phyloP scores from a whole-genome alignment of 2,888 invertebrate genomes.

The Nasonovia ribisnigri region DNA sequence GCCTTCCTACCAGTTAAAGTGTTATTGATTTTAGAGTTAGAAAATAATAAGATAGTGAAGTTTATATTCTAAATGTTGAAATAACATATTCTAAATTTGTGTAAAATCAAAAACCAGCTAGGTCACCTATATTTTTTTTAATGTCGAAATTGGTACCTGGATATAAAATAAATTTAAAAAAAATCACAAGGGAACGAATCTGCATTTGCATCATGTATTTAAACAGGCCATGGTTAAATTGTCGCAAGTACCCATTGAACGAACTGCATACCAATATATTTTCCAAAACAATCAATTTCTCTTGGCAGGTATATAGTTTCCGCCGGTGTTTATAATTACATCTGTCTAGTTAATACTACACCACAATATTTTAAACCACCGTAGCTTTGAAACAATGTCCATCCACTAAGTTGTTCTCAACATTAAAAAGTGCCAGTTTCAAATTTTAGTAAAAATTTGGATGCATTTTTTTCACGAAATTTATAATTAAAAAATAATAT shows the following conservation, averaged over 20 bases:
- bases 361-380: no score
- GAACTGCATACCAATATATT: not conserved
- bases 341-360: no score
- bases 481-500: not conserved
- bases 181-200: not conserved
- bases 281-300: not conserved
- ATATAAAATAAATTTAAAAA: not conserved
- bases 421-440: no score
- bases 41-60: not conserved
- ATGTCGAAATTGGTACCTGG: not conserved
- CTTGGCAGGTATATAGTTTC: not conserved
- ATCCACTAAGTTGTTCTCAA: no score
- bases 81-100: not conserved
- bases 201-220: not conserved
- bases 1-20: not conserved
- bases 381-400: no score
- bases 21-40: not conserved
- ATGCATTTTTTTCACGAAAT: conserved; percentile 8
- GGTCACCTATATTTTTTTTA: not conserved
- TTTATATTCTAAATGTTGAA: not conserved
- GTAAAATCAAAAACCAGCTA: not conserved
- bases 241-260: not conserved
- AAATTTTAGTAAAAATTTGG: no score
- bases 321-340: not conserved
- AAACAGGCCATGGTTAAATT: not conserved